Evolutionary conservation across 2,113 vertebrate genomes (phyloP).

Genomic region (Sialia sialis): DNA sequence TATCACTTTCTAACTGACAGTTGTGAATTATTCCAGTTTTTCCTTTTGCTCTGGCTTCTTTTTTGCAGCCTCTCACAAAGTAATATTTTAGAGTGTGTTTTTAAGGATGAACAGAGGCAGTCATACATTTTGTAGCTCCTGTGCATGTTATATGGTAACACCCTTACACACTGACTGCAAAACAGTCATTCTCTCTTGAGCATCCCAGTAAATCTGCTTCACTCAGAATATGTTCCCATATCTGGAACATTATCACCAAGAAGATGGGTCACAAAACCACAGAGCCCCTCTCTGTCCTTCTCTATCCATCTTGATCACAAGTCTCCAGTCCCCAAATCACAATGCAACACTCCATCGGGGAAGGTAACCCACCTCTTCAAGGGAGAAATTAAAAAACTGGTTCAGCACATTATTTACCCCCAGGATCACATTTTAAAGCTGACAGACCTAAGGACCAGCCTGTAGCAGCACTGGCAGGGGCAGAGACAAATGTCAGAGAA

Average conservation of each 20-base stretch:
- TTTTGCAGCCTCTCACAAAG: neutral
- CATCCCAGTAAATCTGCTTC: neutral
- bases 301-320: neutral
- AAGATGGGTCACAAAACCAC: neutral
- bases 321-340: neutral
- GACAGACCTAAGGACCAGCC: neutral
- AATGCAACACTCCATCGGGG: rapidly evolving
- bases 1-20: neutral
- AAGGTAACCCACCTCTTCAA: neutral
- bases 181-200: neutral
- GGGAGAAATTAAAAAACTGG: neutral
- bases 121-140: neutral
- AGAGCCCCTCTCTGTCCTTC: neutral
- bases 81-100: neutral
- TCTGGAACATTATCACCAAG: neutral
- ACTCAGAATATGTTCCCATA: neutral
- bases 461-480: neutral
- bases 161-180: neutral
- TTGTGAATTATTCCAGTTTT: neutral
- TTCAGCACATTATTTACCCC: neutral
- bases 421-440: neutral
- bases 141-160: neutral
- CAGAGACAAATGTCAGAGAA: neutral
- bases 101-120: neutral
- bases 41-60: neutral